Evolutionary conservation across 1,140 invertebrate species (phyloP).

Genomic region (Cotesia typhae): DNA sequence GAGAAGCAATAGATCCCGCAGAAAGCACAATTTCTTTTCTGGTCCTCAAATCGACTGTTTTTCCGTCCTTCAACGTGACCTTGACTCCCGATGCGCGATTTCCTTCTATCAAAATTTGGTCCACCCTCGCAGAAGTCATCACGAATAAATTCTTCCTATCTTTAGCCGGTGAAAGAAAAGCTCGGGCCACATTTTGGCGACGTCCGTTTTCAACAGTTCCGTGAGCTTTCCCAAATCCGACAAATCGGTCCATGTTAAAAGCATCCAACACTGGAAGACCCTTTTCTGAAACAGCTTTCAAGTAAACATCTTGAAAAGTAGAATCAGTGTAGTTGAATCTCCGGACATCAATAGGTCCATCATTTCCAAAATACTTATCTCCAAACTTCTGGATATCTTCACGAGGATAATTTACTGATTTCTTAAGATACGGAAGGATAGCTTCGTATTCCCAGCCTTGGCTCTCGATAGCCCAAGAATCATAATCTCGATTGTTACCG

Average conservation of each 20-base stretch:
- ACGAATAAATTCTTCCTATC: conserved; percentile 75
- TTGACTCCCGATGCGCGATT: not conserved
- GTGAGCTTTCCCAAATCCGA: conserved; percentile 66
- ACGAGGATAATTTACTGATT: conserved; percentile 56
- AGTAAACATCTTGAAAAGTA: conserved; percentile 54
- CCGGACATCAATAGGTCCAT: conserved; percentile 58
- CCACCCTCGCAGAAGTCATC: conserved; percentile 67
- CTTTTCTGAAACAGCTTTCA: conserved; percentile 57
- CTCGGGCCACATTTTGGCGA: conserved; percentile 72
- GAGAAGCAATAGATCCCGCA: conserved; percentile 82
- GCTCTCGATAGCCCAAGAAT: conserved; percentile 72
- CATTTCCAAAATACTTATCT: conserved; percentile 48
- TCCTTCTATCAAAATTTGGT: conserved; percentile 67
- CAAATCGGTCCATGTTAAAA: conserved; percentile 57
- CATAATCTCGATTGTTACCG: conserved; percentile 75
- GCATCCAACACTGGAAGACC: conserved; percentile 56
- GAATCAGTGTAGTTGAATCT: conserved; percentile 64
- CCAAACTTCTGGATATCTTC: conserved; percentile 47
- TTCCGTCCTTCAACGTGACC: not conserved
- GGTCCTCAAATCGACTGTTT: conserved; percentile 49
- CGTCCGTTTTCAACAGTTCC: conserved; percentile 67
- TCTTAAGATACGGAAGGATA: conserved; percentile 69
- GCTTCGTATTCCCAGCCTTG: conserved; percentile 69
- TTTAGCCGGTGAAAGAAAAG: conserved; percentile 70
- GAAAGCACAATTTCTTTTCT: conserved; percentile 82